Percentiles rank a stretch among this genome's conserved stretches.
phyloP scores from a whole-genome alignment of 2,113 vertebrate genomes.

The Sturnus vulgaris region DNA sequence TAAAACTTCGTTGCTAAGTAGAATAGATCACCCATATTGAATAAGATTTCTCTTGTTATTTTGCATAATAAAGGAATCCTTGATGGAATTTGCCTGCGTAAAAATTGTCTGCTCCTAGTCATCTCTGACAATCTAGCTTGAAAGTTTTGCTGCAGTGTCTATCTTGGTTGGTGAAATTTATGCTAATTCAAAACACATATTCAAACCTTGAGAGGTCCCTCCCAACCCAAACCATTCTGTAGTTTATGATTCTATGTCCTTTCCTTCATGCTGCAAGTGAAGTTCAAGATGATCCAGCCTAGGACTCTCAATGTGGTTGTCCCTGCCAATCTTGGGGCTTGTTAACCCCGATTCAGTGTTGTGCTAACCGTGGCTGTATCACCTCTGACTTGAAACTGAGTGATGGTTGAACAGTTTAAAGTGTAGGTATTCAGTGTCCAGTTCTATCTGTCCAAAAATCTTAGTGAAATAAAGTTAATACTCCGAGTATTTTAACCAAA shows the following conservation, averaged over 20 bases:
- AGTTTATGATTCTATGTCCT: neutral
- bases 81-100: neutral
- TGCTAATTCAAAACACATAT: neutral
- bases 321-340: neutral
- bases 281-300: neutral
- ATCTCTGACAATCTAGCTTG: neutral
- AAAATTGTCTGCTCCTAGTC: neutral
- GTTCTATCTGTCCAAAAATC: neutral
- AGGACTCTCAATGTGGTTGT: neutral
- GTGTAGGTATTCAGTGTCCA: neutral
- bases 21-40: neutral
- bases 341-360: neutral
- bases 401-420: neutral
- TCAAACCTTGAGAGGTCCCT: neutral
- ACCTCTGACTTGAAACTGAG: neutral
- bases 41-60: neutral
- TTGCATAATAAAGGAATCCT: neutral
- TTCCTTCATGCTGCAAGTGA: fast-evolving
- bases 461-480: neutral
- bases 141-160: neutral
- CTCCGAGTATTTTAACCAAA: neutral
- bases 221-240: neutral
- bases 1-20: neutral
- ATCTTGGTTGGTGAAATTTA: neutral
- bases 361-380: fast-evolving